Base-by-base conservation (phyloP, 2,113 vertebrate species). In the Pyxicephalus adspersus region DNA sequence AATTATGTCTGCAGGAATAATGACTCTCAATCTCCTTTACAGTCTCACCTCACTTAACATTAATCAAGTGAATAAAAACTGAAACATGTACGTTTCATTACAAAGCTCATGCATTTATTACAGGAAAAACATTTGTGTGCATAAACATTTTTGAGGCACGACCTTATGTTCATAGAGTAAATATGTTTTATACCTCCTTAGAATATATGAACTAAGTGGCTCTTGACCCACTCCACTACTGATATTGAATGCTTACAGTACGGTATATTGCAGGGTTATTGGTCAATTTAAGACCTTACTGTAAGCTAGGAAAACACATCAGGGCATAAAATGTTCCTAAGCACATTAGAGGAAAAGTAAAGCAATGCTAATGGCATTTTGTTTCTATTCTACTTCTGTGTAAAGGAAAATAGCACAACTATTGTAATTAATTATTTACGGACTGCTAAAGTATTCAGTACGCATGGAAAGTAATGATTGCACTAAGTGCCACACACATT, bases 251-350 rank as follows among this genome's bases (percentile, higher is more conserved):
- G 55, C 71, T 60, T 38, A 15, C 54, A 29, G 31, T 38, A 23
- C 29, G 22, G 52, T 73, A 58, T 60, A 23, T 74, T 74, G 71
- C 29, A 74, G 54, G 54, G 71, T 60, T 74, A 60, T 74, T 74
- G 55, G 71, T 60, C 71, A 31, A 58, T 60, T 60, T 5, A 22
- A 74, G 55, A 9, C 54, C n/a, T 60, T 38, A 29, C 57, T 74
- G 22, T 29, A 38, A 74, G 19, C 5, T 60, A 38, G 31, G 1
- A 74, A 45, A 55, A 60, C 71, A 38, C 54, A 74, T 60, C 29
- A 34, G 58, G 71, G 57, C 19, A 73, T 70, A 74, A 38, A 74
- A 74, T 16, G 31, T 58, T 60, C 29, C 54, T 34, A 74, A 57
- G 71, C 19, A 23, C 54, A 74, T 60, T 74, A 74, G 20, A 38